Base-by-base conservation (phyloP, 2,113 vertebrate species). In the Morone saxatilis region DNA sequence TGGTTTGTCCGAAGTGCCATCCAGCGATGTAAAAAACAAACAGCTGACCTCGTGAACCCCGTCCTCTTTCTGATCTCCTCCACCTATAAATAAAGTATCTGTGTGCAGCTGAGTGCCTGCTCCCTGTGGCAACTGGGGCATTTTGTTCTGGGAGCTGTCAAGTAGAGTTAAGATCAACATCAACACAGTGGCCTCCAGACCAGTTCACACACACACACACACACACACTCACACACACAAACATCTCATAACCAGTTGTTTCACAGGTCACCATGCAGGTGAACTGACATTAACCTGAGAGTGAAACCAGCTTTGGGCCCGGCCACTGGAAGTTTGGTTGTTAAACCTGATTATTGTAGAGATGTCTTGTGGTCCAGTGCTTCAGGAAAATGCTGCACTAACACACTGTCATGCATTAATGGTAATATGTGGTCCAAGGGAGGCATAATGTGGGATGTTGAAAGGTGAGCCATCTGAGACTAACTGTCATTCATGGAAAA, bases 121-220 rank as follows among this genome's bases (percentile, higher is more conserved):
- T 81, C 69, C 87, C 84, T 77, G 50, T 76, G 67, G 76, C 71
- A 60, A 78, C 57, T 48, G 41, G 53, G 66, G 81, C 82, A 80
- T 86, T 81, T 86, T 91, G 83, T 80, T 87, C 88, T 93, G 88
- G 80, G 81, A 91, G 81, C 89, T 92, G 88, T 90, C 82, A 80
- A 47, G 78, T 36, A 16, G 50, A 22, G 61, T 90, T 88, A 87
- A 62, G 68, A 54, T 88, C 81, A 88, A 60, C 81, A 83, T 88
- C 87, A 83, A 68, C 86, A 78, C 43, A 8, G 47, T 86, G 67
- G 17, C 60, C 81, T 77, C 74, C 67, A 72, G 54, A 79, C 69
- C 83, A 79, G 51, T 69, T 84, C 57, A 65, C 81, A 77, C 31
- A 62, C 54, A 76, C 80, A 82, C 45, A 62, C 25, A 61, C 17